Base-by-base conservation (phyloP, 2,113 vertebrate genomes). In the Cheilinus undulatus region DNA sequence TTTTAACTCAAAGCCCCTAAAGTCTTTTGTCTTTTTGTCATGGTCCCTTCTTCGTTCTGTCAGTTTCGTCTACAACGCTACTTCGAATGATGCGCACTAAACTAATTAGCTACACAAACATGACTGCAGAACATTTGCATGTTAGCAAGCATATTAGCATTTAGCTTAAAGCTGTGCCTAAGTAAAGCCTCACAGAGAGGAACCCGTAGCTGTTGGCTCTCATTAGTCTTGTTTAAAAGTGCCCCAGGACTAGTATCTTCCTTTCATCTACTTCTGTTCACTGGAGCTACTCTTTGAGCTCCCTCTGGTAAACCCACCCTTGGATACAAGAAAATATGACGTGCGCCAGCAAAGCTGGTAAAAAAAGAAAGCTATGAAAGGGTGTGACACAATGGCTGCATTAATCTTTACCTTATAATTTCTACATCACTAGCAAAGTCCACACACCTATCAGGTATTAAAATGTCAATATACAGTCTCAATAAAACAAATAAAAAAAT, bases 401-500 rank as follows among this genome's bases (percentile, higher is more conserved):
- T 7, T 56, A 48, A 7, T 3, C 2, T 34, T 34, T 20, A 3
- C 10, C 30, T 30, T 1, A 43, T 24, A 14, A 34, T 23, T 48
- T 51, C 12, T 62, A 3, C 5, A 34, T 52, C 30, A 27, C 20
- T 9, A 34, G 15, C 62, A 32, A 45, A 40, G 15, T 36, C 58
- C 7, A 28, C 52, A n/a, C 28, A 34, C 52, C 22, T 46, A 54
- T 71, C 26, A 64, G 32, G 22, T 36, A 38, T 58, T 45, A 60
- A 66, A 70, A 72, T 49, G 14, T 13, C 52, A 10, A 71, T 63
- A 70, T 49, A 45, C 52, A 45, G 54, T 57, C 24, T 53, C 43
- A 36, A 27, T n/a, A 69, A 80, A 79, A 69, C 40, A 76, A 83
- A 76, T 57, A 69, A n/a, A 69, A 56, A 28, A 72, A 76, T 12